Conservation (phyloP, 2,113 vertebrate genomes). For the Nannobrachium achirus region DNA sequence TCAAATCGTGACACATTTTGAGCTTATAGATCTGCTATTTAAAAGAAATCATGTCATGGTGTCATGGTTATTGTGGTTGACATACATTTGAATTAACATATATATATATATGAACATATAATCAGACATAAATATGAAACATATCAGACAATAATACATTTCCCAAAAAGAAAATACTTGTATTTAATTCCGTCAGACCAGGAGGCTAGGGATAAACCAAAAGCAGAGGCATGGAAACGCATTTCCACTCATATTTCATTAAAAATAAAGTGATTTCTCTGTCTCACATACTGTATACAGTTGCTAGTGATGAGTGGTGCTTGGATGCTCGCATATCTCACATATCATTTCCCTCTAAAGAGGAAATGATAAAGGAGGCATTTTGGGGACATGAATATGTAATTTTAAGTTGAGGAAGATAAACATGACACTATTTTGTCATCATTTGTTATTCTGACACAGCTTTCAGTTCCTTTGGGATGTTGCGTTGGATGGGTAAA, state of each 20-base stretch:
- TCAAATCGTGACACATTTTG: too few relatives aligned
- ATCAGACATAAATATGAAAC: too few relatives aligned
- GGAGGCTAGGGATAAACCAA: too few relatives aligned
- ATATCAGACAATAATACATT: too few relatives aligned
- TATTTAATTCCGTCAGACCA: too few relatives aligned
- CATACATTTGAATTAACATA: too few relatives aligned
- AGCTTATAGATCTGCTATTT: too few relatives aligned
- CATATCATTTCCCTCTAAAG: conserved; percentile 28
- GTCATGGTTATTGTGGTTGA: too few relatives aligned
- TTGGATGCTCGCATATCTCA: conserved; percentile 27
- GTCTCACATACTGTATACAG: neutral
- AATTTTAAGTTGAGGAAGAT: conserved; percentile 36
- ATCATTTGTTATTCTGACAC: conserved; percentile 64
- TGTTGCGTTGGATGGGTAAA: neutral
- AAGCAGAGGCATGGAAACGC: too few relatives aligned
- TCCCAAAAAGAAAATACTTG: too few relatives aligned
- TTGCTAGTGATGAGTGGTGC: neutral
- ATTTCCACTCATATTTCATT: conserved; percentile 46
- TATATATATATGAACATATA: too few relatives aligned
- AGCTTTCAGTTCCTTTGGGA: conserved; percentile 46
- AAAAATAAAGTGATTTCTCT: conserved; percentile 12
- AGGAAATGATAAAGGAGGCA: conserved; percentile 58
- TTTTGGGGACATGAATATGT: conserved; percentile 61
- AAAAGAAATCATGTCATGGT: too few relatives aligned
- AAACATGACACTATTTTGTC: conserved; percentile 28